Conservation (phyloP, 2,888 invertebrate species). For the Leucophora obtusa region DNA sequence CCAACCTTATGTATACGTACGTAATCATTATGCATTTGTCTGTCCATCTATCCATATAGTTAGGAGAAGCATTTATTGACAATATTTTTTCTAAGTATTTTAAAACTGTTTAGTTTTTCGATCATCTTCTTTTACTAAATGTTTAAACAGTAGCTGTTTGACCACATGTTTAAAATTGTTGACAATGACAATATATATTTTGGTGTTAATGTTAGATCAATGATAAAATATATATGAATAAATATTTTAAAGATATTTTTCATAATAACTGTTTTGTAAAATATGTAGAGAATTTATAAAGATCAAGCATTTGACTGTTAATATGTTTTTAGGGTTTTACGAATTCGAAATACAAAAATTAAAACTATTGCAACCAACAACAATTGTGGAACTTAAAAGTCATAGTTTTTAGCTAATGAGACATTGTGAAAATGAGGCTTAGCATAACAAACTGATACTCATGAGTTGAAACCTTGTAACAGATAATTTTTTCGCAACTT, state of each 20-base stretch:
- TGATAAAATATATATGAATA: slow-evolving; percentile 55
- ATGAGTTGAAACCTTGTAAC: no score
- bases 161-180: slow-evolving; percentile 49
- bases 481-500: no score
- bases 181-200: slow-evolving; percentile 46
- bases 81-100: slow-evolving; percentile 38
- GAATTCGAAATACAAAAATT: no score
- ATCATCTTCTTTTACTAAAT: slow-evolving; percentile 20
- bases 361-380: no score
- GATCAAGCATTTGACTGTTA: no score
- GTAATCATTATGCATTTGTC: slow-evolving; percentile 18
- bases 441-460: no score
- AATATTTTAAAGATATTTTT: slow-evolving; percentile 43
- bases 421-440: no score
- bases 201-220: slow-evolving; percentile 56
- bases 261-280: slow-evolving; percentile 31
- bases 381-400: no score
- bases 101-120: slow-evolving; percentile 25
- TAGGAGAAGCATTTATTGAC: slow-evolving; percentile 15
- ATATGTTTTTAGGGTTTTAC: no score
- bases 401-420: no score
- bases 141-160: slow-evolving; percentile 53
- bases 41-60: not conserved
- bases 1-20: not conserved
- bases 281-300: slow-evolving; percentile 10